Base-by-base conservation (phyloP, 2,888 invertebrate genomes). In the Cerceris rybyensis region DNA sequence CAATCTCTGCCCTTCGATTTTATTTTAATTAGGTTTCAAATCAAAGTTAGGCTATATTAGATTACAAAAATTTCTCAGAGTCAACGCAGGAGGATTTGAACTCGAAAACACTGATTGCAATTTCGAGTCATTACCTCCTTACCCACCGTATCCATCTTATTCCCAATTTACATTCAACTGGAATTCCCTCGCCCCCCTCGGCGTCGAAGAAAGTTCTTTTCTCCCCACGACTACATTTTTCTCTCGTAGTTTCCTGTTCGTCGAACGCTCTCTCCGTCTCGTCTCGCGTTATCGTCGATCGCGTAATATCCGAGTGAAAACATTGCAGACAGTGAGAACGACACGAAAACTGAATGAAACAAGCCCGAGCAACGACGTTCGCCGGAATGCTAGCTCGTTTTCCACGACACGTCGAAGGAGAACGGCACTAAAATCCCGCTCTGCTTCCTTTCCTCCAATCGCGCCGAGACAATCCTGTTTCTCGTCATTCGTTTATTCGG, bases 371-470 rank as follows among this genome's bases (percentile, higher is more conserved):
- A 82, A 80, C 78, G 76, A 65, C 75, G 75, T 76, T 79, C 78
- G 74, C 75, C 68, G 78, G 80, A 83, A 83, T 80, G 73, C 70
- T 72, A 67, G 75, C 72, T 82, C 58, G 82, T 82, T 86, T 86
- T 87, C 86, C 80, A 81, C 80, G 77, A 80, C 75, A 72, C 71
- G 57, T 59, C 81, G 74, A 73, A 80, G 71, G 75, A 80, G 78
- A 80, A 57, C 75, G 57, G 75, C 59, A 57, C 46, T 63, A 49
- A 64, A n/a, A 59, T 16, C 60, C 70, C 55, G 52, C 54, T 66
- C 42, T 59, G 69, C 75, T 17, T 52, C 69, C 0, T 75, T 68
- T 49, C 68, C 77, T 67, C 61, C 61, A 28, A 42, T 66, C 49
- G 43, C 55, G 13, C 43, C 42, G 66, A 39, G 50, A 28, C 28